These are phyloP conservation scores for Vulpes lagopus DNA, from an alignment of 2,113 vertebrate species.

Conservation along the genomic window DNA sequence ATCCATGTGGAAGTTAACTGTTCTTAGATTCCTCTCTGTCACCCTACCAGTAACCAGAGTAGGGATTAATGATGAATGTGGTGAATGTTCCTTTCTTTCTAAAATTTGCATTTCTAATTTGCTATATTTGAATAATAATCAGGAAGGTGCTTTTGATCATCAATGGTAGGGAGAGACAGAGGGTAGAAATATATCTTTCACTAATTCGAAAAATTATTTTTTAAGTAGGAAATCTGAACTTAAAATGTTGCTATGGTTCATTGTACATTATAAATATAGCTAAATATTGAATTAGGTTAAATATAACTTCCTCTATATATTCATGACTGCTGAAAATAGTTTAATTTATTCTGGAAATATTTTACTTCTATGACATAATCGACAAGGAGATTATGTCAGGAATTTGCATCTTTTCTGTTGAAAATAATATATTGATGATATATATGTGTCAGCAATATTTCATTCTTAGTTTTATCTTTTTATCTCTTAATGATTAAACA, in stretches of 20 bases:
- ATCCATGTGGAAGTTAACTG: slow-evolving; percentile 72
- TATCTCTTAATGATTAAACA: slow-evolving; percentile 23
- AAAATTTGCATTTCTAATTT: slow-evolving; percentile 30
- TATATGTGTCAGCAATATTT: background rate
- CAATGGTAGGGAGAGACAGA: background rate
- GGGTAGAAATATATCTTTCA: background rate
- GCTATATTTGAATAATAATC: background rate
- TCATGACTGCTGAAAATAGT: background rate
- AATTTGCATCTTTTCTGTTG: slow-evolving; percentile 8
- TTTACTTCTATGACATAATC: slow-evolving; percentile 13
- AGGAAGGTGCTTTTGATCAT: background rate
- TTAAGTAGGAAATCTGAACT: slow-evolving; percentile 21
- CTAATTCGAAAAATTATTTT: slow-evolving; percentile 17
- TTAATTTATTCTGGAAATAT: slow-evolving; percentile 30
- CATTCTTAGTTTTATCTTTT: background rate
- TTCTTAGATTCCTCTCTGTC: slow-evolving; percentile 73
- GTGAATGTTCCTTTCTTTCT: background rate
- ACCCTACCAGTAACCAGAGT: background rate
- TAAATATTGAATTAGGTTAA: slow-evolving; percentile 24
- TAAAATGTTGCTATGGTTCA: background rate
- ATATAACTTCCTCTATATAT: background rate
- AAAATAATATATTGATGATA: background rate
- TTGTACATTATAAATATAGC: slow-evolving; percentile 1
- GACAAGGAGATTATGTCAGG: background rate
- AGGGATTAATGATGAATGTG: slow-evolving; percentile 48